Percentiles rank a stretch among this genome's conserved stretches.
These are phyloP conservation scores for Thalpophila matura DNA, from an alignment of 2,888 invertebrate species.

Conservation along the genomic window DNA sequence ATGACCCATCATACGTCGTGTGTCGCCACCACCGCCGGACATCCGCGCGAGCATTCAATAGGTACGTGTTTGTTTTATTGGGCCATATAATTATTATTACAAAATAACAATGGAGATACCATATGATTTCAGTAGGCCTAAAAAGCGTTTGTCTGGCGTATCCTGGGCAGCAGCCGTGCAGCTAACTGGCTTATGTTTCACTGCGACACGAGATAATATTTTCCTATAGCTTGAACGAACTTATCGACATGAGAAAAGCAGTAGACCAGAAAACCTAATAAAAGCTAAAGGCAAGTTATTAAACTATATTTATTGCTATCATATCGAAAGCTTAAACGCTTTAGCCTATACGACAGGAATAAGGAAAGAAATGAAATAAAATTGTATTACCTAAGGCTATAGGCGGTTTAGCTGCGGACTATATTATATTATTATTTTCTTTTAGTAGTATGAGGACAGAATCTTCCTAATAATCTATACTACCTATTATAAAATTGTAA, in stretches of 20 bases:
- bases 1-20: slow-evolving; percentile 26
- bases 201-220: too few species aligned
- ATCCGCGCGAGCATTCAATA: slow-evolving; percentile 14
- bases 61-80: slow-evolving; percentile 12
- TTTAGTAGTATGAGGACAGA: slow-evolving; percentile 12
- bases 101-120: neutral
- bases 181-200: too few species aligned
- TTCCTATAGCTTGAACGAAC: too few species aligned
- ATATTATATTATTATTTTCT: slow-evolving; percentile 32
- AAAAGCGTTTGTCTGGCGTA: too few species aligned
- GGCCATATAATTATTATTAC: slow-evolving; percentile 8
- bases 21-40: slow-evolving; percentile 17
- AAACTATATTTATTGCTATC: slow-evolving; percentile 35
- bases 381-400: slow-evolving; percentile 36
- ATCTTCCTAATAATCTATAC: slow-evolving; percentile 24
- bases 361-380: slow-evolving; percentile 50
- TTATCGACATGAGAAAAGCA: too few species aligned
- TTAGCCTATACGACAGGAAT: slow-evolving; percentile 26
- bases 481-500: too few species aligned
- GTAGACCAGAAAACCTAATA: too few species aligned
- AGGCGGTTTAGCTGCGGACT: slow-evolving; percentile 45
- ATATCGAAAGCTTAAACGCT: slow-evolving; percentile 45
- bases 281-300: slow-evolving; percentile 7
- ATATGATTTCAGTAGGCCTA: slow-evolving; percentile 2
- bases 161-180: too few species aligned